Base-by-base conservation (phyloP, 2,797 vertebrate species). In the Rhyacichthys aspro region DNA sequence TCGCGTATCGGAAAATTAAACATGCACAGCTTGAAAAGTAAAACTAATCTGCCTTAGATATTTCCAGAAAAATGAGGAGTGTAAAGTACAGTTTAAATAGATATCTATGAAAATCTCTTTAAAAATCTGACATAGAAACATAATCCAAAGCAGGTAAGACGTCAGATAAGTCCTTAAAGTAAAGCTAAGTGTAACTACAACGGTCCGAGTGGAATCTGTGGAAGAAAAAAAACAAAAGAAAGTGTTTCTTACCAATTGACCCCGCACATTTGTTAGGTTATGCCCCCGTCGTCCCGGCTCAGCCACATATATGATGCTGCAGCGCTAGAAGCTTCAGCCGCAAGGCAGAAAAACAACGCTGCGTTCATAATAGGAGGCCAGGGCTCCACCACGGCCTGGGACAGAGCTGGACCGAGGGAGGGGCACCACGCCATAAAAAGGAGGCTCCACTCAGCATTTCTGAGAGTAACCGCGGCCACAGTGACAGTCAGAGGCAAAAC, bases 221-320 rank as follows among this genome's bases (percentile, higher is more conserved):
- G 7, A 28, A 28, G 23, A 28, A 76, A 46, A 17, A 73, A 67
- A 61, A 71, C 68, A 59, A 81, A 73, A 81, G 60, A 52, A 72
- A 82, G 60, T 61, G 54, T 67, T 83, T 72, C 92, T 92, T 91
- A 93, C 92, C 86, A 83, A 58, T 85, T 90, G 84, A 89, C 83
- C 68, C 87, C 87, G 79, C 93, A 94, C 92, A 93, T 93, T 91
- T 92, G 91, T 93, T 87, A 92, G 83, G 80, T 91, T 91, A 81
- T 93, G 87, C 84, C 88, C 86, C 83, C 77, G 59, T 71, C 73
- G 78, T 86, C 78, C 83, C 78, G 75, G 84, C 86, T 79, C 76
- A 86, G 88, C 76, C 81, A 78, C 90, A 91, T 91, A 90, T 92
- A 91, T 91, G 86, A 90, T 86, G 63, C 79, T 75, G 76, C 76